Evolutionary conservation across 2,888 invertebrate genomes (phyloP).

Genomic region (Acronicta leporina): DNA sequence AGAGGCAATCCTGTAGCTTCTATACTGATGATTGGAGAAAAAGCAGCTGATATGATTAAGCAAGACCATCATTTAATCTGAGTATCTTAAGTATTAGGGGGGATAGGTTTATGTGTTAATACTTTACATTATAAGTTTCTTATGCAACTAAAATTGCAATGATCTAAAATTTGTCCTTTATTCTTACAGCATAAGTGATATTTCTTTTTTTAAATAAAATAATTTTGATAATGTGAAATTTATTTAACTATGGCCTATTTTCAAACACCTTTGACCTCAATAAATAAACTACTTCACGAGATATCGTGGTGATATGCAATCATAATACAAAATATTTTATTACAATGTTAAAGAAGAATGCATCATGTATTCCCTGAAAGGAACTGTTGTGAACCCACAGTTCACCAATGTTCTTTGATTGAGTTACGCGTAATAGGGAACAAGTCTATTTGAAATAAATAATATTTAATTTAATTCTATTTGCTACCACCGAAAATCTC

Average conservation of each 20-base stretch:
- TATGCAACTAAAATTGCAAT: neutral
- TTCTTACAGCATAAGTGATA: neutral
- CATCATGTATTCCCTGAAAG: too few relatives aligned
- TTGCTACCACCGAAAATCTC: too few relatives aligned
- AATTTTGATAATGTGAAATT: neutral
- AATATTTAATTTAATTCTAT: too few relatives aligned
- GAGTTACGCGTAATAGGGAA: too few relatives aligned
- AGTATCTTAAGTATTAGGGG: neutral
- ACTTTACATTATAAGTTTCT: neutral
- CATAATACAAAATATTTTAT: too few relatives aligned
- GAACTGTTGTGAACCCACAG: too few relatives aligned
- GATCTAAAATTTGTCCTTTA: neutral
- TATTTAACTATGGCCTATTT: neutral
- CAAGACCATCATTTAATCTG: slow-evolving; percentile 39
- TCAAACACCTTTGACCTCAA: too few relatives aligned
- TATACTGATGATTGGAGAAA: slow-evolving; percentile 64
- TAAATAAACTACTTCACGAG: too few relatives aligned
- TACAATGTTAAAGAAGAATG: too few relatives aligned
- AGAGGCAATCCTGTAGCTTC: slow-evolving; percentile 56
- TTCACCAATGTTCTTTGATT: too few relatives aligned
- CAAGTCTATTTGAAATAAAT: too few relatives aligned
- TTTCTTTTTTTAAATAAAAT: neutral
- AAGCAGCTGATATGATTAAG: slow-evolving; percentile 64
- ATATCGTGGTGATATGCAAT: too few relatives aligned
- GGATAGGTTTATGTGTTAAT: neutral